Evolutionary conservation across 2,888 invertebrate genomes (phyloP).

Genomic region (Eurytoma adleriae): DNA sequence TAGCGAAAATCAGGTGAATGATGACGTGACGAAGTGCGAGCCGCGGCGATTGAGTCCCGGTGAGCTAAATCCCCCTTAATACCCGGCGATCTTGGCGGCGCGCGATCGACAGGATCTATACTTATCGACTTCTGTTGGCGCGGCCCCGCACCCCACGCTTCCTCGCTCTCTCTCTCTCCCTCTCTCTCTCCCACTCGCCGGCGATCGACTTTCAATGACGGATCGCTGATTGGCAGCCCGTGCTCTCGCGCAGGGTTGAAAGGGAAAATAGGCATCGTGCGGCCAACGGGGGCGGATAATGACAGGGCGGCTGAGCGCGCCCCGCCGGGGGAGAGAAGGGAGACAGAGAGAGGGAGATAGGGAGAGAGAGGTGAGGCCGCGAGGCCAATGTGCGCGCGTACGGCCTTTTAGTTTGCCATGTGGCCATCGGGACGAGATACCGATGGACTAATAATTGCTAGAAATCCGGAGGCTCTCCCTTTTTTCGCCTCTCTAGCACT

Average conservation of each 20-base stretch:
- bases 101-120: constrained; percentile 66
- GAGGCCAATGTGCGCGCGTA: constrained; percentile 62
- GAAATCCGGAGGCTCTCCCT: constrained; percentile 55
- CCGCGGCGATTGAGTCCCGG: constrained; percentile 56
- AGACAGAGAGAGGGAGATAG: constrained; percentile 27
- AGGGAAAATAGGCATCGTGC: constrained; percentile 68
- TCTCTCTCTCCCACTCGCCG: constrained; percentile 53
- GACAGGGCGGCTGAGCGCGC: constrained; percentile 71
- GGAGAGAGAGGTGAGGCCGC: constrained; percentile 31
- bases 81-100: constrained; percentile 60
- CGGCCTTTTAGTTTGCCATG: constrained; percentile 68
- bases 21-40: constrained; percentile 60
- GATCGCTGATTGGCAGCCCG: constrained; percentile 74
- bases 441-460: constrained; percentile 74
- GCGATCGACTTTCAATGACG: constrained; percentile 70
- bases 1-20: constrained; percentile 59
- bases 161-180: constrained; percentile 44
- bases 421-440: constrained; percentile 71
- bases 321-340: constrained; percentile 16
- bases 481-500: constrained; percentile 35
- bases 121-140: constrained; percentile 69
- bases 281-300: constrained; percentile 74
- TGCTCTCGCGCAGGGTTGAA: constrained; percentile 67
- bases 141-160: constrained; percentile 46
- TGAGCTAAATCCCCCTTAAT: constrained; percentile 62